These are phyloP conservation scores for Drepanosiphum platanoidis DNA, from an alignment of 2,888 invertebrate species.

Conservation along the genomic window DNA sequence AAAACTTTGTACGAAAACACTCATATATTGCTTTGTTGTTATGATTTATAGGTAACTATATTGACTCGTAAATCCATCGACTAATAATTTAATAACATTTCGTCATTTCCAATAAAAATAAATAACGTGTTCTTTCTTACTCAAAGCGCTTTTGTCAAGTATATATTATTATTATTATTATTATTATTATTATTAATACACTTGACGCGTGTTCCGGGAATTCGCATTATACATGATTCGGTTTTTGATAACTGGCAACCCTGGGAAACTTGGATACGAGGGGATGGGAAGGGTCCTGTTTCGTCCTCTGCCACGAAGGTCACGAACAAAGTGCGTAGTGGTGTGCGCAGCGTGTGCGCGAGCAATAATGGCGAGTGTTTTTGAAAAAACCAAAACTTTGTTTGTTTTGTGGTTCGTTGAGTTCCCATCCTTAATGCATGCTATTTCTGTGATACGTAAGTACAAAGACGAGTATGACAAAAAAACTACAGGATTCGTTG, in stretches of 20 bases:
- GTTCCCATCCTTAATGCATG: constrained; percentile 19
- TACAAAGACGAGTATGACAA: constrained; percentile 20
- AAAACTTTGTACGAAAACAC: too few species aligned
- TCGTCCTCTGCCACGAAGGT: background rate
- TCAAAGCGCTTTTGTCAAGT: too few species aligned
- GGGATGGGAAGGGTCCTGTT: constrained; percentile 32
- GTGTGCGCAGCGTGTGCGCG: background rate
- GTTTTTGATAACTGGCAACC: constrained; percentile 47
- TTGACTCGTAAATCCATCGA: too few species aligned
- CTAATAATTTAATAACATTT: too few species aligned
- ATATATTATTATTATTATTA: too few species aligned
- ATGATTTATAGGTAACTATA: too few species aligned
- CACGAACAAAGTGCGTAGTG: constrained; percentile 34
- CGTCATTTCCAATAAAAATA: too few species aligned
- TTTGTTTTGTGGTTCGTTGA: background rate
- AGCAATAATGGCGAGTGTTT: constrained; percentile 35
- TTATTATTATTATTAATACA: background rate
- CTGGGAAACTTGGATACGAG: constrained; percentile 8
- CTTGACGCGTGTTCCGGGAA: background rate
- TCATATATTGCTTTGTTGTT: too few species aligned
- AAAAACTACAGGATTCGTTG: background rate
- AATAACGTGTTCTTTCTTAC: too few species aligned
- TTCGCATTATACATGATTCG: background rate
- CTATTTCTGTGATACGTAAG: background rate
- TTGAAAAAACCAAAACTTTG: background rate